Conservation (phyloP, 2,113 vertebrate genomes). For the Ailurus styani region DNA sequence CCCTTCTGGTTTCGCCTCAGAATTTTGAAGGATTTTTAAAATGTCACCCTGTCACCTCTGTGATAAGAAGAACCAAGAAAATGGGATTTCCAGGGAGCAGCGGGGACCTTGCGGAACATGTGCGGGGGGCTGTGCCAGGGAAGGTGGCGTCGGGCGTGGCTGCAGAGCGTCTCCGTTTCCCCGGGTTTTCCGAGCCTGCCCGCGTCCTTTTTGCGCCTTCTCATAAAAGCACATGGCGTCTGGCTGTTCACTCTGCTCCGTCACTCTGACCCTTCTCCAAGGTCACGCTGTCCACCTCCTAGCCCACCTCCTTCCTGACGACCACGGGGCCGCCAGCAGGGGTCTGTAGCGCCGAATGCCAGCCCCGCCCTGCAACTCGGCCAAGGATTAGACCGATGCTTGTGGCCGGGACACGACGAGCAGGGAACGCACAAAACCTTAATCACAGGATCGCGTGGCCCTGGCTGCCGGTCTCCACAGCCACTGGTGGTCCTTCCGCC, state of each 20-base stretch:
- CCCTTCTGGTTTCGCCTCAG: not conserved
- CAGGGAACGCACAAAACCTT: no score
- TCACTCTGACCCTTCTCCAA: no score
- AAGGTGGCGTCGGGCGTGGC: fast-evolving
- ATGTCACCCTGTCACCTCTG: conserved; percentile 48
- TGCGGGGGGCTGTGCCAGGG: not conserved
- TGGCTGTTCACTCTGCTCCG: no score
- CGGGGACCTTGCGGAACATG: not conserved
- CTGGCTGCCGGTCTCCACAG: not conserved
- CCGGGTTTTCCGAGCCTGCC: not conserved
- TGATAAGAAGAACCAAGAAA: conserved; percentile 31
- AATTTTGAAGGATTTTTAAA: conserved; percentile 31
- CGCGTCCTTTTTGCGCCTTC: not conserved
- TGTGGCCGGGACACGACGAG: fast-evolving
- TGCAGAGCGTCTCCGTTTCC: fast-evolving
- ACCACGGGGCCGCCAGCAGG: fast-evolving
- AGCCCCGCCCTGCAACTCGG: no score
- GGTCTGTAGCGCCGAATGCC: not conserved
- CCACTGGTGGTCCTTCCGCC: no score
- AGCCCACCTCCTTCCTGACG: fast-evolving
- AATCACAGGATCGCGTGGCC: not conserved
- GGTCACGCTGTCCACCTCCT: fast-evolving
- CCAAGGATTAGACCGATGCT: fast-evolving
- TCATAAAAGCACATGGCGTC: fast-evolving
- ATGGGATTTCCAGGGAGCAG: not conserved